phyloP scores from a whole-genome alignment of 2,888 invertebrate species.

The Agrotis segetum region DNA sequence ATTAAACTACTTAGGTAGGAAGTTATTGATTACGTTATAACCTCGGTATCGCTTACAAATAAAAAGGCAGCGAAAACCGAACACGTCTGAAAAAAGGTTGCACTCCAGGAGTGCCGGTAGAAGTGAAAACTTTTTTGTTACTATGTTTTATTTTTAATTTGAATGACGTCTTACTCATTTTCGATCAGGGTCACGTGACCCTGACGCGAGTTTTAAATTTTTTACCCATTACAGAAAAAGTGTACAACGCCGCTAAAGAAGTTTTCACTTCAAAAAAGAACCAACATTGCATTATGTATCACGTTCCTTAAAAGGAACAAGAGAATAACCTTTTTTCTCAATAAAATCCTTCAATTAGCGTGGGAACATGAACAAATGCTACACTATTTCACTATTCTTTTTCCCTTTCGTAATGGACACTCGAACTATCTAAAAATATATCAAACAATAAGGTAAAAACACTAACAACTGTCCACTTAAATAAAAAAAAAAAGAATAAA shows the following conservation, averaged over 20 bases:
- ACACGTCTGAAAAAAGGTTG: conserved; percentile 1
- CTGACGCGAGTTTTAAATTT: no score
- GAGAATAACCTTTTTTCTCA: conserved; percentile 37
- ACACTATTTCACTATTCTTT: conserved; percentile 12
- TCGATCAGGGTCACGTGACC: no score
- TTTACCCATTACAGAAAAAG: no score
- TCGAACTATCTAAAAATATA: conserved; percentile 19
- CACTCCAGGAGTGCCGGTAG: no score
- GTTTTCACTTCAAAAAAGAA: no score
- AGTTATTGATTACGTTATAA: not conserved
- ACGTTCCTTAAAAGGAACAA: conserved; percentile 22
- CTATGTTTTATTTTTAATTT: no score
- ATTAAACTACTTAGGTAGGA: not conserved
- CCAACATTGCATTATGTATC: conserved; percentile 13
- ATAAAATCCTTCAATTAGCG: conserved; percentile 52
- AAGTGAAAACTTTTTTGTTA: no score
- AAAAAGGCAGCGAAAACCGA: not conserved
- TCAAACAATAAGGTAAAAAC: conserved; percentile 24
- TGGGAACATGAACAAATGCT: conserved; percentile 40
- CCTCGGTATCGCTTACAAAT: not conserved
- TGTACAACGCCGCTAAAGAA: no score
- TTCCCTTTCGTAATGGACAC: conserved; percentile 5
- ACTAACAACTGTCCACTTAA: conserved; percentile 30
- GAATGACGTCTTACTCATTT: no score
- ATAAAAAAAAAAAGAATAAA: conserved; percentile 53